These are phyloP conservation scores for Oplegnathus fasciatus DNA, from an alignment of 2,113 vertebrate genomes.

Conservation along the genomic window DNA sequence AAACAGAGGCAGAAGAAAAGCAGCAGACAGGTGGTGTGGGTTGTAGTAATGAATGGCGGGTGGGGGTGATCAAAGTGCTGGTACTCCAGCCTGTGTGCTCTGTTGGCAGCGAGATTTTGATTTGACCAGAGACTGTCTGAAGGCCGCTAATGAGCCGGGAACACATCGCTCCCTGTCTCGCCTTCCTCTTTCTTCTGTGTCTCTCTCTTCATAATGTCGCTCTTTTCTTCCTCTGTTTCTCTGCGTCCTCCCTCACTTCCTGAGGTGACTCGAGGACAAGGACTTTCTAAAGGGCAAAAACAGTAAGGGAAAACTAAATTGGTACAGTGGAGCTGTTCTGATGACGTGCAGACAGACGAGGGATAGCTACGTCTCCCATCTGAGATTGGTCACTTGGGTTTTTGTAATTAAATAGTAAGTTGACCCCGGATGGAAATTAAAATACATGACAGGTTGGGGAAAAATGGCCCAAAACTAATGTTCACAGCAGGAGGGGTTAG, in stretches of 20 bases:
- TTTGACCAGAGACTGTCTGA: conserved; percentile 26
- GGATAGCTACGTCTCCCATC: not conserved
- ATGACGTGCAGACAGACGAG: not conserved
- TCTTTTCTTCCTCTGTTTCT: not conserved
- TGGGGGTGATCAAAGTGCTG: conserved; percentile 36
- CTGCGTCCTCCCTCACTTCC: not conserved
- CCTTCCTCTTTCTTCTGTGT: not conserved
- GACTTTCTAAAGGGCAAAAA: conserved; percentile 10
- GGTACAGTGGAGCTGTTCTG: not conserved
- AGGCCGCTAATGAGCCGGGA: conserved; percentile 52
- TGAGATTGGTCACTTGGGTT: conserved; percentile 27
- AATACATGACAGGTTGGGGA: not conserved
- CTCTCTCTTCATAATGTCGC: conserved; percentile 3
- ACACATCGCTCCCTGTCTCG: not conserved
- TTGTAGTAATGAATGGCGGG: conserved; percentile 7
- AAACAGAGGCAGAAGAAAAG: not conserved
- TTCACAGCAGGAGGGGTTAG: not conserved
- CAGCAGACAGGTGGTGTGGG: conserved; percentile 14
- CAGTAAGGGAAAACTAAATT: conserved; percentile 11
- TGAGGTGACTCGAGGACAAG: conserved; percentile 27
- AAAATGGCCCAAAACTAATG: not conserved
- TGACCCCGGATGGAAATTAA: not conserved
- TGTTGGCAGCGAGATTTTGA: conserved; percentile 35
- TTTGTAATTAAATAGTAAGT: conserved; percentile 6
- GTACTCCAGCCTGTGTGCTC: not conserved